phyloP scores from a whole-genome alignment of 2,113 vertebrate species.

The Genyomyrus donnyi region DNA sequence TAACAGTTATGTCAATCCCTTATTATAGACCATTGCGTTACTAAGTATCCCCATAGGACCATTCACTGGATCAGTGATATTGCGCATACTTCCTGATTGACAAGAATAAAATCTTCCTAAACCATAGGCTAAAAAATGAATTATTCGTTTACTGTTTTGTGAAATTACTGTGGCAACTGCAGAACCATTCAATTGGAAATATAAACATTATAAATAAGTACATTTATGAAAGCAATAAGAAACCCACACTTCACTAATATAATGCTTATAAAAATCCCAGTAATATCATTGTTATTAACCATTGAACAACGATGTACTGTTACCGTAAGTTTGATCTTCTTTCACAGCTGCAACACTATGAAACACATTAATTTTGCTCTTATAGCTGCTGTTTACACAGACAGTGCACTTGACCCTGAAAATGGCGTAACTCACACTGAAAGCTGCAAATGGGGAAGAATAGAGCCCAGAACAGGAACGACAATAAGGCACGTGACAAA shows the following conservation, averaged over 20 bases:
- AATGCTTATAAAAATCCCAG: background rate
- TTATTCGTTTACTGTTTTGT: background rate
- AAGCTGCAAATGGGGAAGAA: conserved; percentile 1
- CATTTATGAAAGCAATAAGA: background rate
- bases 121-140: background rate
- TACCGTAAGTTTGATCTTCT: background rate
- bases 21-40: background rate
- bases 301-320: conserved; percentile 14
- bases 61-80: background rate
- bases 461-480: background rate
- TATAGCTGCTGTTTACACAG: conserved; percentile 11
- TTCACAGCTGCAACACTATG: conserved; percentile 8
- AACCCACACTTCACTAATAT: background rate
- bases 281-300: conserved; percentile 20
- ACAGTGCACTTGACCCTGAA: conserved; percentile 37
- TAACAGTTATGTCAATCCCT: too few relatives aligned
- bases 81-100: background rate
- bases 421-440: conserved; percentile 20
- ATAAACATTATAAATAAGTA: background rate
- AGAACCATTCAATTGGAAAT: background rate
- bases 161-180: background rate
- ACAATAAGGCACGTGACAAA: background rate
- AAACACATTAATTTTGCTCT: conserved; percentile 24
- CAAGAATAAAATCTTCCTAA: background rate
- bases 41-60: background rate